phyloP scores from a whole-genome alignment of 2,113 vertebrate species.

The Nymphicus hollandicus region DNA sequence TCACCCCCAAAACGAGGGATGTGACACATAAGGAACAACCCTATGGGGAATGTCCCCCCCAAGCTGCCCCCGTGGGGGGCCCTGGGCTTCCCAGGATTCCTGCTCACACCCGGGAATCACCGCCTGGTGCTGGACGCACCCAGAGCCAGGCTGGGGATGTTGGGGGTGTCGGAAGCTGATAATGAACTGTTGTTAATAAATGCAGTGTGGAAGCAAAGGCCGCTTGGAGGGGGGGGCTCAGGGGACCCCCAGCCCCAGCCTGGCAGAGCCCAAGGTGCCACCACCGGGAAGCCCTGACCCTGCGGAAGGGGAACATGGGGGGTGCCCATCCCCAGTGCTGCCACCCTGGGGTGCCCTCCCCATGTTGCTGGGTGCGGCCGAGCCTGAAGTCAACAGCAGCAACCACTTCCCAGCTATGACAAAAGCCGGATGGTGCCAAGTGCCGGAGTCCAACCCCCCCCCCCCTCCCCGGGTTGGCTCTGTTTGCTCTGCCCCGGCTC shows the following conservation, averaged over 20 bases:
- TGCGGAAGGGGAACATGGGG: fast-evolving
- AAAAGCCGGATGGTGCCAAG: not conserved
- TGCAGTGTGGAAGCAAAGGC: not conserved
- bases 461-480: not conserved
- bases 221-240: not conserved
- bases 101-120: fast-evolving
- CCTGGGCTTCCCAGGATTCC: fast-evolving
- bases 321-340: not conserved
- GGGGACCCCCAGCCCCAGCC: not conserved
- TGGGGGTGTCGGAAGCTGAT: not conserved
- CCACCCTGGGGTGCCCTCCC: not conserved
- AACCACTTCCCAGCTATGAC: not conserved
- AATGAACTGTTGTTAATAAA: constrained; percentile 21
- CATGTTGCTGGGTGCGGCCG: not conserved
- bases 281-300: not conserved
- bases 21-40: not conserved
- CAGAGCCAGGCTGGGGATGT: fast-evolving
- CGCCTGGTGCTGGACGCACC: not conserved
- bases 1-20: not conserved
- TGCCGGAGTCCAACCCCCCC: not conserved
- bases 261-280: not conserved
- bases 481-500: not conserved
- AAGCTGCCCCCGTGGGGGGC: not conserved
- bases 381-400: not conserved
- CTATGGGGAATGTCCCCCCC: fast-evolving